A percentile compares a stretch with the other conserved stretches of the same genome.
Evolutionary conservation across 2,797 vertebrate species (phyloP).

Genomic region (Diglossa cyanea): DNA sequence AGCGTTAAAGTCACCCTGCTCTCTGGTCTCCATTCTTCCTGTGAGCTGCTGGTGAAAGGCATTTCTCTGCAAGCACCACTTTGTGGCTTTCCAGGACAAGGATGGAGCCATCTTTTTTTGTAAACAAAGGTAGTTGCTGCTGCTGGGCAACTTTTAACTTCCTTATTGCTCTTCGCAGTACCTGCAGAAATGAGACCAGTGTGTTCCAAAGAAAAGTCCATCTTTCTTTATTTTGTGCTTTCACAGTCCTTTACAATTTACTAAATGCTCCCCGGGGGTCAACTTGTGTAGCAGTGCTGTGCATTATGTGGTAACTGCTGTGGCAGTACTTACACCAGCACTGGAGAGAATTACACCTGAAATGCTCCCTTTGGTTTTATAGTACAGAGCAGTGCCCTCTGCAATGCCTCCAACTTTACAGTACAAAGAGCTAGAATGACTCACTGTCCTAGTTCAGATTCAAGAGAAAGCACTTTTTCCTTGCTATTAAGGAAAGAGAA

Average conservation of each 20-base stretch:
- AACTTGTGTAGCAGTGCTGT: background rate
- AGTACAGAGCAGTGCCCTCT: background rate
- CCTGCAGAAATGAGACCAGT: background rate
- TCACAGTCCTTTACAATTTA: slow-evolving; percentile 3
- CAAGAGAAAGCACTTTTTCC: background rate
- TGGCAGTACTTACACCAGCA: background rate
- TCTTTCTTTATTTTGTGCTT: background rate
- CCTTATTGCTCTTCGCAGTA: background rate
- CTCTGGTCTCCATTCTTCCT: background rate
- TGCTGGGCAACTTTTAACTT: background rate
- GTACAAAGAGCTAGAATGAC: background rate
- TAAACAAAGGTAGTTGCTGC: background rate
- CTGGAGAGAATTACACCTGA: slow-evolving; percentile 17
- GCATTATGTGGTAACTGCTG: background rate
- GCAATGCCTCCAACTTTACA: background rate
- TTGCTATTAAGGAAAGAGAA: background rate
- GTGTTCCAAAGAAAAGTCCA: background rate
- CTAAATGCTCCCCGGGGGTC: background rate
- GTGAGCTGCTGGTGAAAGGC: background rate
- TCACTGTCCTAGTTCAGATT: slow-evolving; percentile 12
- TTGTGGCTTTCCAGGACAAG: background rate
- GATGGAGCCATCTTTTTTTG: background rate
- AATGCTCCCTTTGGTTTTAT: background rate
- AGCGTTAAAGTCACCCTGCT: background rate
- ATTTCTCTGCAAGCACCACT: background rate